phyloP scores from a whole-genome alignment of 2,888 invertebrate species.

The Lydus trimaculatus region DNA sequence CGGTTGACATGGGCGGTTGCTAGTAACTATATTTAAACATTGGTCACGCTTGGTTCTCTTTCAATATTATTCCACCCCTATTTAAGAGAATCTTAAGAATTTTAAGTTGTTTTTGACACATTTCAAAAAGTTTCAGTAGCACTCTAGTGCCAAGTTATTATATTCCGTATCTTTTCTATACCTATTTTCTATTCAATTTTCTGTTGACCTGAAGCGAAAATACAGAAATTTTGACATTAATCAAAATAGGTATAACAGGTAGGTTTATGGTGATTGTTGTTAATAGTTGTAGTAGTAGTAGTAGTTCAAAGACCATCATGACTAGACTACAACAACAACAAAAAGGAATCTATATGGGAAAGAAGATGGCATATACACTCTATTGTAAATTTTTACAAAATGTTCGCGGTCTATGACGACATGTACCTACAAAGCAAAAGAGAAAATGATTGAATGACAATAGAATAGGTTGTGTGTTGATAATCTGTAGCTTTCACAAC shows the following conservation, averaged over 20 bases:
- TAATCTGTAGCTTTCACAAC: slow-evolving; percentile 1
- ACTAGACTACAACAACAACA: not conserved
- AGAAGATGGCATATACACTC: not conserved
- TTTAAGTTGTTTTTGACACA: slow-evolving; percentile 39
- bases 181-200: not conserved
- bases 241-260: slow-evolving; percentile 25
- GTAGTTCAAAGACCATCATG: not conserved
- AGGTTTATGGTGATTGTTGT: not conserved
- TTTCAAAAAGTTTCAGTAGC: slow-evolving; percentile 39
- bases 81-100: slow-evolving; percentile 19
- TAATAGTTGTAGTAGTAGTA: not conserved
- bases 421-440: not conserved
- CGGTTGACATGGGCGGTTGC: slow-evolving; percentile 23
- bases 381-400: not conserved
- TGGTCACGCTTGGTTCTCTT: slow-evolving; percentile 21
- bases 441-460: slow-evolving; percentile 7
- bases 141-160: slow-evolving; percentile 5
- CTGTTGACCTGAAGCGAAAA: slow-evolving; percentile 22
- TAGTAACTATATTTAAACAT: slow-evolving; percentile 25
- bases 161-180: not conserved
- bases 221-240: slow-evolving; percentile 17
- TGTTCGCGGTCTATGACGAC: slow-evolving; percentile 3
- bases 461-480: slow-evolving; percentile 8
- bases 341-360: not conserved
- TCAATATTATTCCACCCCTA: not conserved